Evolutionary conservation across 2,888 invertebrate genomes (phyloP).

Genomic region (Harmothoe impar): DNA sequence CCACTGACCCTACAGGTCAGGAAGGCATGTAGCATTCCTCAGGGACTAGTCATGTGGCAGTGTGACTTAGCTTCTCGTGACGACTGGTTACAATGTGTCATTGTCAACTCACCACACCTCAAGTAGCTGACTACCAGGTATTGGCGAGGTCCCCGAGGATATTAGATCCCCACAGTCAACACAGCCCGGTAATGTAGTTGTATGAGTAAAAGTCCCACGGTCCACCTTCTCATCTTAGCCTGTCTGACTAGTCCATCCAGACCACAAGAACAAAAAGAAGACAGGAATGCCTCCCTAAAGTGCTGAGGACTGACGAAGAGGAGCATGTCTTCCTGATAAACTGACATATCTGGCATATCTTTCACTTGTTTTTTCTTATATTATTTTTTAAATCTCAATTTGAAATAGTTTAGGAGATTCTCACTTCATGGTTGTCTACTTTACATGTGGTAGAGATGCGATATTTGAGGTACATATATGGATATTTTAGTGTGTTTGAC

Average conservation of each 20-base stretch:
- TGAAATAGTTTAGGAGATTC: not conserved
- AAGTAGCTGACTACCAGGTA: slow-evolving; percentile 21
- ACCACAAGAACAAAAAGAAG: not conserved
- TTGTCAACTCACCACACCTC: slow-evolving; percentile 13
- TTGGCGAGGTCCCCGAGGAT: not conserved
- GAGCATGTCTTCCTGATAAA: not conserved
- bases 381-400: not conserved
- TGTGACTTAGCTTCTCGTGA: slow-evolving; percentile 38
- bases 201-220: not conserved
- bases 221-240: not conserved
- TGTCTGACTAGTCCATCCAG: not conserved
- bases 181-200: not conserved
- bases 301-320: not conserved
- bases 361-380: not conserved
- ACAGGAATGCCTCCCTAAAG: not conserved
- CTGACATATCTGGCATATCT: too few relatives aligned
- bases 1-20: not conserved
- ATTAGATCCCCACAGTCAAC: slow-evolving; percentile 19
- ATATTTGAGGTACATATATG: not conserved
- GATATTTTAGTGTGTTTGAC: not conserved
- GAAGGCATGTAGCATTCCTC: not conserved
- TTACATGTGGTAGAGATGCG: not conserved
- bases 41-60: not conserved
- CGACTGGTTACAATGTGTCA: slow-evolving; percentile 35
- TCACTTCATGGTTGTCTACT: not conserved